Evolutionary conservation across 2,113 vertebrate genomes (phyloP).

Genomic region (Lophochroa leadbeateri): DNA sequence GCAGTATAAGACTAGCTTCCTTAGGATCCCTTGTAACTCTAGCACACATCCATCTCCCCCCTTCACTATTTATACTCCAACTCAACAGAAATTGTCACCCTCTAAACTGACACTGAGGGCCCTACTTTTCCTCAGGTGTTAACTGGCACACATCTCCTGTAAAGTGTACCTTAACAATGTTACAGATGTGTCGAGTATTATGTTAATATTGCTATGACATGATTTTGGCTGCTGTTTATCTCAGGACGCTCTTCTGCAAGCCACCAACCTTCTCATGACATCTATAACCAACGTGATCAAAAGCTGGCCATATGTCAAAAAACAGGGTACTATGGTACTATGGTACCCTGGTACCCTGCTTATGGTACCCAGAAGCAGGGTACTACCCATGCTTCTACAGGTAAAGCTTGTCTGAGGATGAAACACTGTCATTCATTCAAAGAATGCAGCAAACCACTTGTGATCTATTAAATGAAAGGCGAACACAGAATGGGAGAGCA

Average conservation of each 20-base stretch:
- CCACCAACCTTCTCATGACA: neutral
- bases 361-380: too few species aligned
- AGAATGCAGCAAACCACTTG: neutral
- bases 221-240: neutral
- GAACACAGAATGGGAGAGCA: neutral
- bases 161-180: neutral
- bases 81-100: neutral
- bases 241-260: neutral
- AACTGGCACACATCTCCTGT: neutral
- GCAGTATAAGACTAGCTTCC: neutral
- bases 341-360: too few species aligned
- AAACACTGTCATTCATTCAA: neutral
- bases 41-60: neutral
- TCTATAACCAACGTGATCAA: neutral
- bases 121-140: neutral
- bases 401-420: neutral
- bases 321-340: neutral
- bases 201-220: neutral
- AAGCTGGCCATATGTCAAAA: neutral
- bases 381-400: too few species aligned
- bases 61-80: neutral
- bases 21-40: neutral
- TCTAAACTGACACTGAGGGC: neutral
- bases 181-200: neutral
- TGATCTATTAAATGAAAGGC: neutral